These are phyloP conservation scores for Diabrotica virgifera DNA, from an alignment of 1,140 invertebrate genomes.

Conservation along the genomic window DNA sequence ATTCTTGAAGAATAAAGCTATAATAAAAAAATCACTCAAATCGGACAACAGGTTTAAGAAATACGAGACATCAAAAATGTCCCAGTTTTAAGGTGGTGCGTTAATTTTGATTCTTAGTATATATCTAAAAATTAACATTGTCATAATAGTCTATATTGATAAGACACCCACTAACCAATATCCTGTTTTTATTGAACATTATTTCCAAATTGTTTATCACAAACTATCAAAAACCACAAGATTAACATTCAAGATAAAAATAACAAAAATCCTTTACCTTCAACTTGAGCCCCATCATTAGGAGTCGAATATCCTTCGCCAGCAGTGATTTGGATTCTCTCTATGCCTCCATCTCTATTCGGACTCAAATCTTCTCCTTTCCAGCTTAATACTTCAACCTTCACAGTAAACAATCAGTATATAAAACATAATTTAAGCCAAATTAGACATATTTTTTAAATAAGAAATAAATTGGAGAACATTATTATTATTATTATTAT, in stretches of 20 bases:
- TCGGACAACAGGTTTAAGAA: too few species aligned
- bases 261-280: constrained; percentile 54
- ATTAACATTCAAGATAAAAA: constrained; percentile 7
- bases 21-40: too few species aligned
- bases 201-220: background rate
- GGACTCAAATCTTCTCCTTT: constrained; percentile 82
- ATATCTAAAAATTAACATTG: too few species aligned
- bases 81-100: too few species aligned
- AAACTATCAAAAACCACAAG: background rate
- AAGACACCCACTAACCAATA: too few species aligned
- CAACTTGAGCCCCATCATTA: constrained; percentile 74
- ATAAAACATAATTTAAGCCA: background rate
- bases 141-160: too few species aligned
- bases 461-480: too few species aligned
- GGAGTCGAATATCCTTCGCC: constrained; percentile 71
- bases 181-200: too few species aligned
- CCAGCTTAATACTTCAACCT: constrained; percentile 85
- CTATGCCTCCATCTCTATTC: constrained; percentile 78
- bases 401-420: constrained; percentile 25
- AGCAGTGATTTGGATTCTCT: constrained; percentile 64
- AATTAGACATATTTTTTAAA: background rate
- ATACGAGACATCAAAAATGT: too few species aligned
- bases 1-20: too few species aligned
- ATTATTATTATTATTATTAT: too few species aligned
- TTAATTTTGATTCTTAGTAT: too few species aligned